Conservation (phyloP, 2,113 vertebrate species). For the Catharus fuscescens region DNA sequence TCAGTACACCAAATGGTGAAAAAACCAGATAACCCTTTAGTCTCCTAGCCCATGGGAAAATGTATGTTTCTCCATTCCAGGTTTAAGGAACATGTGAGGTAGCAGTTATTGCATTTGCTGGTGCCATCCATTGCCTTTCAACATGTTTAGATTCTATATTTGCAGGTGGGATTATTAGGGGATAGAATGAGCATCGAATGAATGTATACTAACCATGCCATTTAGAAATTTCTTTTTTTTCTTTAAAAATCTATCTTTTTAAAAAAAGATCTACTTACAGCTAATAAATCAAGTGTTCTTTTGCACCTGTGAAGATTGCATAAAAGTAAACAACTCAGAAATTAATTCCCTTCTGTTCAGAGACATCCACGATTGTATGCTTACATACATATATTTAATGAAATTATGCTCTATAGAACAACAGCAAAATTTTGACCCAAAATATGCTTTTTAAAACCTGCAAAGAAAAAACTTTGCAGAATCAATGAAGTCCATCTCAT, state of each 20-base stretch:
- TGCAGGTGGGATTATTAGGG: not conserved
- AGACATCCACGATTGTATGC: not conserved
- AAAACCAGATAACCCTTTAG: not conserved
- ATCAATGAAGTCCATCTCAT: not conserved
- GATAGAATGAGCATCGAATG: not conserved
- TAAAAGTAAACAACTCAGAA: not conserved
- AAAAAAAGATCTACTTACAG: accelerated
- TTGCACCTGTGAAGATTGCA: not conserved
- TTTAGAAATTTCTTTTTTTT: not conserved
- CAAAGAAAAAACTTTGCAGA: not conserved
- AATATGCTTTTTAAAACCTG: not conserved
- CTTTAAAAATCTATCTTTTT: not conserved
- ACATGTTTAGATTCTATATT: not conserved
- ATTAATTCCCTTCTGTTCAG: not conserved
- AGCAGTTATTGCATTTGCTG: not conserved
- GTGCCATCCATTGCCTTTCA: not conserved
- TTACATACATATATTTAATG: not conserved
- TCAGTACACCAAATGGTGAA: not conserved
- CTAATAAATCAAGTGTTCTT: not conserved
- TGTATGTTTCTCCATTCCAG: not conserved
- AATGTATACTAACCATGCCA: not conserved
- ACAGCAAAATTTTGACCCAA: not conserved
- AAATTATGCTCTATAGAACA: not conserved
- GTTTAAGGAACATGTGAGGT: not conserved
- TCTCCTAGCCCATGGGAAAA: not conserved